A percentile compares a stretch with the other conserved stretches of the same genome.
These are phyloP conservation scores for Dinomys branickii DNA, from an alignment of 2,113 vertebrate species.

Conservation along the genomic window DNA sequence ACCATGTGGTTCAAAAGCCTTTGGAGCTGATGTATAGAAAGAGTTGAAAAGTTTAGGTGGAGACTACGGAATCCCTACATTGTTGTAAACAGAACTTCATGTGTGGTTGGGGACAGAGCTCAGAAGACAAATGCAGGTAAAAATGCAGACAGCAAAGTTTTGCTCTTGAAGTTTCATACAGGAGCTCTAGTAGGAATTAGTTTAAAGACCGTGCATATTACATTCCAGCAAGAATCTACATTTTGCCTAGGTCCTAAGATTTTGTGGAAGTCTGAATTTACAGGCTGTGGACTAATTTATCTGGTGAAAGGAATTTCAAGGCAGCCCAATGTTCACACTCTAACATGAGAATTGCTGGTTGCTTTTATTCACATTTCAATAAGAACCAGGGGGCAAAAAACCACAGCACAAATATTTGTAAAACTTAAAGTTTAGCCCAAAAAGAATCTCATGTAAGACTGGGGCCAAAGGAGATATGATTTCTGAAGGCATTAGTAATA, in stretches of 20 bases:
- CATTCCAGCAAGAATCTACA: not conserved
- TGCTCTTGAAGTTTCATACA: not conserved
- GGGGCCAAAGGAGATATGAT: not conserved
- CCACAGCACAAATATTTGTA: not conserved
- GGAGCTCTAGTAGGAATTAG: not conserved
- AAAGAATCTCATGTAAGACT: not conserved
- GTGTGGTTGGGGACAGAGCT: not conserved
- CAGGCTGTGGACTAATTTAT: not conserved
- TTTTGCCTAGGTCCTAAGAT: not conserved
- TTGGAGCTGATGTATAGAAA: too few species aligned
- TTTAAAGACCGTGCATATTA: not conserved
- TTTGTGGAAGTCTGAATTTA: not conserved
- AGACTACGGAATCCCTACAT: too few species aligned
- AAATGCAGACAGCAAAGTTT: not conserved
- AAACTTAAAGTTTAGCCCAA: not conserved
- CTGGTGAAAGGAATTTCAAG: not conserved
- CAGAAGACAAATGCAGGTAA: not conserved
- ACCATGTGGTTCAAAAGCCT: too few species aligned
- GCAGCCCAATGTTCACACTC: not conserved
- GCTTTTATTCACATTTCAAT: not conserved
- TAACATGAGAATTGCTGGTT: not conserved
- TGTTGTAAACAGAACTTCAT: not conserved
- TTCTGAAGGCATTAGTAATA: not conserved
- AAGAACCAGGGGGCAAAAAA: not conserved
- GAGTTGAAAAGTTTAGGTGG: too few species aligned